These are phyloP conservation scores for Falcunculus frontatus DNA, from an alignment of 2,113 vertebrate genomes.

Conservation along the genomic window DNA sequence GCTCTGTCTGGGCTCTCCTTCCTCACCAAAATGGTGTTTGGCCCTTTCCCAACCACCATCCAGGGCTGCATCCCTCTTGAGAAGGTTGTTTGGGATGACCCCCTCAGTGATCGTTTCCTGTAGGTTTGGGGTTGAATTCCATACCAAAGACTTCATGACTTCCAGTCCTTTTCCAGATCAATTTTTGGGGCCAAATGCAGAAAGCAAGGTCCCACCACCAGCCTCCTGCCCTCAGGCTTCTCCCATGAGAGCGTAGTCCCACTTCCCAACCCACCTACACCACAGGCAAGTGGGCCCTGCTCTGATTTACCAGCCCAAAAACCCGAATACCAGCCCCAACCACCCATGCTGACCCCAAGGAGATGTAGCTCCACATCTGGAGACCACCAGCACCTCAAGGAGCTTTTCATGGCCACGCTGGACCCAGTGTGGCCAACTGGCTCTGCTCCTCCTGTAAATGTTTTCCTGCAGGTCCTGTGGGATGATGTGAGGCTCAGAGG, in stretches of 20 bases:
- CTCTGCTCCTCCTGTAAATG: neutral
- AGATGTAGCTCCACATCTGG: neutral
- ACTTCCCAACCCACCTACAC: neutral
- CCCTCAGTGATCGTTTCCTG: neutral
- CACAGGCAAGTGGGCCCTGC: accelerated
- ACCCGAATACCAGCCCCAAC: neutral
- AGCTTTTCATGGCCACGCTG: accelerated
- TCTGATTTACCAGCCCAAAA: neutral
- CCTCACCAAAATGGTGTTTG: neutral
- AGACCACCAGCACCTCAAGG: neutral
- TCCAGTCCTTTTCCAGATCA: neutral
- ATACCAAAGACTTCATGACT: neutral
- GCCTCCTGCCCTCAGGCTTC: neutral
- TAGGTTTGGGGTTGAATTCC: neutral
- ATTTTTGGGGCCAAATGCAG: neutral
- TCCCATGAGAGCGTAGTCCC: accelerated
- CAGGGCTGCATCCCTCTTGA: neutral
- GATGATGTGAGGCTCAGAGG: neutral
- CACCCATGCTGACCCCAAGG: neutral
- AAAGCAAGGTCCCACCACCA: neutral
- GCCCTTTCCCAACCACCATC: neutral
- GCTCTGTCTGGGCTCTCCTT: neutral
- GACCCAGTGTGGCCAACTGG: neutral
- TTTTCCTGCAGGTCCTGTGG: neutral
- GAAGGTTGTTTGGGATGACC: neutral